These are phyloP conservation scores for Fulica atra DNA, from an alignment of 2,113 vertebrate genomes.

Conservation along the genomic window DNA sequence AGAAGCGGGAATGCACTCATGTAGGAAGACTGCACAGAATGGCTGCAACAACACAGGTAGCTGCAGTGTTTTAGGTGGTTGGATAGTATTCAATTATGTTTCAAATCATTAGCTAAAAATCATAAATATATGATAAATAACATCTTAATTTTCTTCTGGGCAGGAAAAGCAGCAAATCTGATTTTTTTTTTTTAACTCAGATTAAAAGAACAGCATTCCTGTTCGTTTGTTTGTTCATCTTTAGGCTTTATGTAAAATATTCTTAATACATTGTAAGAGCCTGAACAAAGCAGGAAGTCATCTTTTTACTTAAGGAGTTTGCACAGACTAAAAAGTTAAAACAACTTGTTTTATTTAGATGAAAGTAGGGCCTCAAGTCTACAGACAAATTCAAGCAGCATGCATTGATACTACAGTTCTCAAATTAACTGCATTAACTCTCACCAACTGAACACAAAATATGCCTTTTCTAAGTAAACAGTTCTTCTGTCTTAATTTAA, in stretches of 20 bases:
- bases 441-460: background rate
- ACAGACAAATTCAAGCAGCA: background rate
- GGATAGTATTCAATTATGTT: background rate
- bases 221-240: background rate
- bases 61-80: background rate
- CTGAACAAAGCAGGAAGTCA: background rate
- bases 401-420: background rate
- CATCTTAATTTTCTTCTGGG: background rate
- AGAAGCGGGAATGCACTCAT: background rate
- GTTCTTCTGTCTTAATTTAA: conserved; percentile 26
- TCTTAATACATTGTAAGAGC: background rate
- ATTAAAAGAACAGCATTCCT: background rate
- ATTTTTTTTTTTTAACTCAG: background rate
- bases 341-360: background rate
- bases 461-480: background rate
- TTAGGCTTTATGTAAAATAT: background rate
- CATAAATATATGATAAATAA: background rate
- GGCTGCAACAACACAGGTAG: background rate
- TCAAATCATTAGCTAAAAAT: background rate
- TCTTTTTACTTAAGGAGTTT: background rate
- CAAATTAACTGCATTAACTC: background rate
- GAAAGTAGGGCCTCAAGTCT: background rate
- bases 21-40: background rate
- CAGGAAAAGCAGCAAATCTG: no score
- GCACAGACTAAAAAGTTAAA: background rate